Conservation (phyloP, 2,797 vertebrate species). For the Cossypha polioptera region DNA sequence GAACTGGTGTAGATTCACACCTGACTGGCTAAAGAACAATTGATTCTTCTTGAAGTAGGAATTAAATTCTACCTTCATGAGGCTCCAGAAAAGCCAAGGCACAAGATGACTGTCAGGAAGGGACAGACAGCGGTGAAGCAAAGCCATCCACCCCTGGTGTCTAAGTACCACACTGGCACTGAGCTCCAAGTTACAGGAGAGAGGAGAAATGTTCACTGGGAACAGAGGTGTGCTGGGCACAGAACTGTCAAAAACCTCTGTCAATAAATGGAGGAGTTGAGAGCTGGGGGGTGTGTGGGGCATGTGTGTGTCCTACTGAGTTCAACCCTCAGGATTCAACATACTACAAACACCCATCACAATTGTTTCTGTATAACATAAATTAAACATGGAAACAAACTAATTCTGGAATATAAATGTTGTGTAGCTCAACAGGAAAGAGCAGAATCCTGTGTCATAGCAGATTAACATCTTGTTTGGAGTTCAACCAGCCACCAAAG, state of each 20-base stretch:
- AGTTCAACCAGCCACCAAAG: neutral
- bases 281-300: rapidly evolving
- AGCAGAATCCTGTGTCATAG: neutral
- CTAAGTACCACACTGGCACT: neutral
- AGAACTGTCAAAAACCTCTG: neutral
- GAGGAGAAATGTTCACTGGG: neutral
- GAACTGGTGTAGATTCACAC: neutral
- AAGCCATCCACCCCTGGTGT: neutral
- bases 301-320: neutral
- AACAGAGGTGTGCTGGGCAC: neutral
- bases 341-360: neutral
- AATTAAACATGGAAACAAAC: neutral
- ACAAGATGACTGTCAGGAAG: neutral
- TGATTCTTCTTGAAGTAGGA: neutral
- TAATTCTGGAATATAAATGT: neutral
- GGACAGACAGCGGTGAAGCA: neutral
- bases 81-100: neutral
- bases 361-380: neutral
- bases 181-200: neutral
- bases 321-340: neutral
- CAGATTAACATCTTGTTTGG: neutral
- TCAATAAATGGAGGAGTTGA: neutral
- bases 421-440: neutral
- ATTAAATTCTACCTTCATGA: neutral
- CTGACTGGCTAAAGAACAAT: neutral